Base-by-base conservation (phyloP, 2,888 invertebrate species). In the Taenaris catops region DNA sequence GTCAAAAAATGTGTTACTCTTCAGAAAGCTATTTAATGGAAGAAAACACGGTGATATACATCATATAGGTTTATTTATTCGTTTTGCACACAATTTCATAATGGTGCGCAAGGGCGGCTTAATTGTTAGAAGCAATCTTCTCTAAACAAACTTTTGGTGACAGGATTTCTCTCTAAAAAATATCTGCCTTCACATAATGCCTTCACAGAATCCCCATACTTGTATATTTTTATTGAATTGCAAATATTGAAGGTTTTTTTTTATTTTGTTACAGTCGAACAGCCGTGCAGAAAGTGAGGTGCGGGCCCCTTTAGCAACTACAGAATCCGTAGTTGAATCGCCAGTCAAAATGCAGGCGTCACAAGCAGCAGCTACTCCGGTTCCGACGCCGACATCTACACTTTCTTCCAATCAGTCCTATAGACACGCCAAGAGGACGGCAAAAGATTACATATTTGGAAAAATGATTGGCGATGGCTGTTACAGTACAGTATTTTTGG, bases 401-500 rank as follows among this genome's bases (percentile, higher is more conserved):
- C 79, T 80, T 19, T 75, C 81, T 14, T 67, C 81, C 29, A 75
- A 69, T 62, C 68, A 86, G 59, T 55, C 80, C 45, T 60, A 62
- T 49, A 71, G 60, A 45, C 67, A 89, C 25, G 80, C 89, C 28
- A 95, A 94, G 67, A 89, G 92, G 57, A 91, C 91, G 8, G 91
- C 96, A 34, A 92, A 93, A 64, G 98, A 99, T 83, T 99, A 95
- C 73, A 93, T 95, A 60, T 99, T 99, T 86, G 96, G 97, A 38
- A 96, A 96, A 87, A 91, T 95, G 45, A 94, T 99, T 57, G 99
- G 99, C 47, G 98, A 99, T 78, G 99, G 99, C 48, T 97, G 98
- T 70, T 99, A 96, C 76, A 98, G 98, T 58, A 96, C 95, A 41
- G 99, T 98, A 32, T 98, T 96, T 75, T 89, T 97, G 51, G 97